Conservation (phyloP, 2,113 vertebrate genomes). For the Tricholaema leucomelas region DNA sequence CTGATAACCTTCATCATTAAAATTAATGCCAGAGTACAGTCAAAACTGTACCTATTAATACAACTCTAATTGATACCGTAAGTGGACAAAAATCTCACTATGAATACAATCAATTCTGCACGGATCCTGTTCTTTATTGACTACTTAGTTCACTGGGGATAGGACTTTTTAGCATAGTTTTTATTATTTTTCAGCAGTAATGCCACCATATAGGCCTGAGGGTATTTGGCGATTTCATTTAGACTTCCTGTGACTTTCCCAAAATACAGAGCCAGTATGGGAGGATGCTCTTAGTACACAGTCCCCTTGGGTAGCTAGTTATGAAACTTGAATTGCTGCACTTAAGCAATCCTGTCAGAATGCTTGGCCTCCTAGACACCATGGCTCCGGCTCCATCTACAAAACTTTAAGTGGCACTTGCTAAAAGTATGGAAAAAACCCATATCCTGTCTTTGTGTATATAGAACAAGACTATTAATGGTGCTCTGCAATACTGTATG, state of each 20-base stretch:
- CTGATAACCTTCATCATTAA: constrained; percentile 74
- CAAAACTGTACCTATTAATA: constrained; percentile 70
- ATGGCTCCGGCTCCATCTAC: constrained; percentile 86
- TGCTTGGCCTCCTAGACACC: constrained; percentile 78
- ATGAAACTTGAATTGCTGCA: constrained; percentile 79
- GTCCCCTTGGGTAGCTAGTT: constrained; percentile 71
- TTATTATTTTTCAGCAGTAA: constrained; percentile 54
- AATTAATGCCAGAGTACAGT: constrained; percentile 64
- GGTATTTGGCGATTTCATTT: constrained; percentile 65
- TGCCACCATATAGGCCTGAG: constrained; percentile 2
- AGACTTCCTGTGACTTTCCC: constrained; percentile 69
- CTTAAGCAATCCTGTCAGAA: constrained; percentile 79
- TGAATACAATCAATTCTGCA: constrained; percentile 60
- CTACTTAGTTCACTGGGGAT: neutral
- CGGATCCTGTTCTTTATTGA: constrained; percentile 67
- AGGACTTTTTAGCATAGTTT: constrained; percentile 5
- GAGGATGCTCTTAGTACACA: constrained; percentile 63
- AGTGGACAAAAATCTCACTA: constrained; percentile 48
- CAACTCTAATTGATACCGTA: constrained; percentile 63
- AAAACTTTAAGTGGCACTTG: constrained; percentile 82
- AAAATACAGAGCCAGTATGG: constrained; percentile 42
- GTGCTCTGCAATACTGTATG: constrained; percentile 72
- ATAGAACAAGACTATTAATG: constrained; percentile 74
- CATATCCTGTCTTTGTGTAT: constrained; percentile 86
- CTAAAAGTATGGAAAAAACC: constrained; percentile 83